Percentiles rank a stretch among this genome's conserved stretches.
Evolutionary conservation across 23 tunicate species (phyloP).

Genomic region (Trididemnum nubilum): DNA sequence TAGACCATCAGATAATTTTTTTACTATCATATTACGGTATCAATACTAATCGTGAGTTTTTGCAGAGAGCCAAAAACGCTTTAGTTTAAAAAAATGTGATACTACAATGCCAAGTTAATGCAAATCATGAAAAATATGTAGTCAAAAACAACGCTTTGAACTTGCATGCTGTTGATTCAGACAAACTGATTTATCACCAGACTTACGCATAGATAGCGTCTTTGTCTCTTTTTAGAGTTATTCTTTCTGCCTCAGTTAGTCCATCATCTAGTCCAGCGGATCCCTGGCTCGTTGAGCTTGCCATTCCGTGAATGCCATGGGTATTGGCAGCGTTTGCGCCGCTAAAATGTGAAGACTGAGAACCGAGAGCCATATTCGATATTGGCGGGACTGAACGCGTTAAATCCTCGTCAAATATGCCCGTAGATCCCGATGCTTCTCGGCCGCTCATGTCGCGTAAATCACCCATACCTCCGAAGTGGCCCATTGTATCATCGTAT

Average conservation of each 20-base stretch:
- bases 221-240: slow-evolving; percentile 64
- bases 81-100: too few species aligned
- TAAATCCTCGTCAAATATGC: slow-evolving; percentile 80
- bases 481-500: slow-evolving; percentile 84
- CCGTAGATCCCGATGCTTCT: slow-evolving; percentile 56
- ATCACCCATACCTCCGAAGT: slow-evolving; percentile 68
- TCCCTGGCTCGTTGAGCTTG: slow-evolving; percentile 27
- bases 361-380: slow-evolving; percentile 63
- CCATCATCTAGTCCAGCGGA: slow-evolving; percentile 51
- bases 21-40: too few species aligned
- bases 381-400: slow-evolving; percentile 76
- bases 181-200: too few species aligned
- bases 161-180: too few species aligned
- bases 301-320: slow-evolving; percentile 41
- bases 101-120: too few species aligned
- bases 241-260: slow-evolving; percentile 57
- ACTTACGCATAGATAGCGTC: slow-evolving; percentile 85
- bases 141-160: too few species aligned
- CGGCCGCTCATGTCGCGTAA: slow-evolving; percentile 52
- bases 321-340: slow-evolving; percentile 31
- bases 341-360: slow-evolving; percentile 40
- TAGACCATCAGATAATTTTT: too few species aligned
- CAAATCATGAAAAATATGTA: too few species aligned
- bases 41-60: too few species aligned
- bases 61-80: too few species aligned